Conservation (phyloP, 2,113 vertebrate genomes). For the Scopus umbretta region DNA sequence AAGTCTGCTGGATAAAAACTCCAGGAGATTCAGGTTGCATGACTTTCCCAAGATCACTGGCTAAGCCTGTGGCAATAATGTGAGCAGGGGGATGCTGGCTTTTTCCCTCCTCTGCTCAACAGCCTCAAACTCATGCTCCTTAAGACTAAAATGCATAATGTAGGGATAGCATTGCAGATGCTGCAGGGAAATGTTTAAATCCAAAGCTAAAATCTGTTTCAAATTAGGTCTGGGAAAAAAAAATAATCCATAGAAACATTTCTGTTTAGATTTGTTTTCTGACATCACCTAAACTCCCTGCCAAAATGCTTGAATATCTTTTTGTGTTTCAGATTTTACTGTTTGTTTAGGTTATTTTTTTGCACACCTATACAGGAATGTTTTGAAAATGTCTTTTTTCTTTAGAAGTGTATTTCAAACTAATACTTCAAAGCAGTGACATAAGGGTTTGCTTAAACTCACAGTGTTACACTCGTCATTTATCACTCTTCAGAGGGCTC, state of each 20-base stretch:
- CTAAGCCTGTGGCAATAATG: accelerated
- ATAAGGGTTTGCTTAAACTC: not conserved
- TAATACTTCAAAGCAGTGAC: not conserved
- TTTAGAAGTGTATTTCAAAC: not conserved
- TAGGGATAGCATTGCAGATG: not conserved
- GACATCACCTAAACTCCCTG: not conserved
- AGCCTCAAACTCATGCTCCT: not conserved
- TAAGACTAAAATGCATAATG: not conserved
- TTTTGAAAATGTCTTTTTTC: not conserved
- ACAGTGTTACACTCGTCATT: not conserved
- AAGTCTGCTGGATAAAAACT: not conserved
- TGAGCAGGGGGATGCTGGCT: not conserved
- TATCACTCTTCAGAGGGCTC: not conserved
- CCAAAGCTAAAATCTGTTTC: not conserved
- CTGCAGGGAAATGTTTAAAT: not conserved
- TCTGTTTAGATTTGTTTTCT: constrained; percentile 43
- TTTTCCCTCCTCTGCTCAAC: not conserved
- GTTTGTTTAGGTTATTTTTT: not conserved
- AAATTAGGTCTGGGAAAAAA: not conserved
- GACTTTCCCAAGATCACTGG: not conserved
- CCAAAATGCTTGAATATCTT: not conserved
- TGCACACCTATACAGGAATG: not conserved
- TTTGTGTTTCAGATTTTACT: not conserved
- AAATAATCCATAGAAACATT: constrained; percentile 20
- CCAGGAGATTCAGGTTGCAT: not conserved